phyloP scores from a whole-genome alignment of 2,113 vertebrate genomes.

The Perca flavescens region DNA sequence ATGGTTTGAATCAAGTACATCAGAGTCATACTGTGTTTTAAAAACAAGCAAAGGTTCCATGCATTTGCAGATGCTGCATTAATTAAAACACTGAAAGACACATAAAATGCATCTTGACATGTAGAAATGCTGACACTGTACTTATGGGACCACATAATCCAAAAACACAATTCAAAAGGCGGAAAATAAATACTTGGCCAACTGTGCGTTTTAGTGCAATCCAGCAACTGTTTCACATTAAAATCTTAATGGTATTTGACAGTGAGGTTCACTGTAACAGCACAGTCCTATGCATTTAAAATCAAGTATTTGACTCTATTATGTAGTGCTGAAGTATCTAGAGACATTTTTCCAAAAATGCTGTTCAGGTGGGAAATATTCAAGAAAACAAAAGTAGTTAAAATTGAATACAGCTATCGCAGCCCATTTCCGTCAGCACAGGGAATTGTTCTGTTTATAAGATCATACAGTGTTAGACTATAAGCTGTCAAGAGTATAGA shows the following conservation, averaged over 20 bases:
- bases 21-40: constrained; percentile 55
- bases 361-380: constrained; percentile 22
- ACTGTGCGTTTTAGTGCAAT: constrained; percentile 16
- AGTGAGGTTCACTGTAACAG: constrained; percentile 18
- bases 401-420: constrained; percentile 30
- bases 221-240: constrained; percentile 52
- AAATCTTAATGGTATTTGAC: constrained; percentile 40
- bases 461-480: too few species aligned
- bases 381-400: constrained; percentile 21
- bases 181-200: constrained; percentile 7
- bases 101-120: constrained; percentile 49
- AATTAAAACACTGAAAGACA: constrained; percentile 57
- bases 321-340: neutral
- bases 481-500: neutral
- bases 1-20: constrained; percentile 70
- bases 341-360: constrained; percentile 11
- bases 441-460: neutral
- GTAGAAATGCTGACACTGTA: constrained; percentile 56
- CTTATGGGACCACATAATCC: constrained; percentile 32
- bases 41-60: constrained; percentile 62
- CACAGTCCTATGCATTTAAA: constrained; percentile 25
- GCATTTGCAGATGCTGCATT: constrained; percentile 50
- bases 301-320: constrained; percentile 30
- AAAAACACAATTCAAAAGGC: constrained; percentile 25
- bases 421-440: neutral